These are phyloP conservation scores for Micrasema longulum DNA, from an alignment of 1,140 invertebrate genomes.

Conservation along the genomic window DNA sequence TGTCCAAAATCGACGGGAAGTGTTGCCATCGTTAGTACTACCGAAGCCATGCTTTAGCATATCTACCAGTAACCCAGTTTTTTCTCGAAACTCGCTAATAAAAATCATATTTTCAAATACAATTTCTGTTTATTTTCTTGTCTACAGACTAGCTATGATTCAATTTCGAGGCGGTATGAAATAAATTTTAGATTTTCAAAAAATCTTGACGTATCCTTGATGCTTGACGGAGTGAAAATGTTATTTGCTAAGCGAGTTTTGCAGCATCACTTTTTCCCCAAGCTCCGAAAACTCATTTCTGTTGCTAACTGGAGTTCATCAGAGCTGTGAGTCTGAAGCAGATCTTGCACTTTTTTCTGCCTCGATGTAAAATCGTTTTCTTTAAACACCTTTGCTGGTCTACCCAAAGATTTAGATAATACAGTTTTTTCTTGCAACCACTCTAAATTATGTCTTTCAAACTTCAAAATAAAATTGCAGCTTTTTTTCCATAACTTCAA, in stretches of 20 bases:
- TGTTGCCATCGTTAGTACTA: too few relatives aligned
- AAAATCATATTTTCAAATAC: too few relatives aligned
- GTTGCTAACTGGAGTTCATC: neutral
- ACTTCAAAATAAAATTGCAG: neutral
- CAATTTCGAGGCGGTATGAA: neutral
- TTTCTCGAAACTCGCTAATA: too few relatives aligned
- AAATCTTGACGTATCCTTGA: neutral
- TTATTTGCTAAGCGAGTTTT: neutral
- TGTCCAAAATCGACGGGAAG: too few relatives aligned
- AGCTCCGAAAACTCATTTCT: neutral
- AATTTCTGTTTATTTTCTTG: too few relatives aligned
- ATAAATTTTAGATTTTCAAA: neutral
- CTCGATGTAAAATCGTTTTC: neutral
- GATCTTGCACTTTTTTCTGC: neutral
- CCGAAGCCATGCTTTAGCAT: too few relatives aligned
- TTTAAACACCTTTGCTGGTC: neutral
- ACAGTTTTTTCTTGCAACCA: neutral
- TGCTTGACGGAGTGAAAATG: neutral
- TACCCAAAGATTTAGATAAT: neutral
- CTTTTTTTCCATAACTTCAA: neutral
- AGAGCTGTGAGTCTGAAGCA: neutral
- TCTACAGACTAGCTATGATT: neutral
- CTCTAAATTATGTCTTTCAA: neutral
- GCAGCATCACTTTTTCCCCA: constrained; percentile 1
- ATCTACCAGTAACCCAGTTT: too few relatives aligned